phyloP scores from a whole-genome alignment of 64 coral and sea anemone genomes.

The Orbicella faveolata region DNA sequence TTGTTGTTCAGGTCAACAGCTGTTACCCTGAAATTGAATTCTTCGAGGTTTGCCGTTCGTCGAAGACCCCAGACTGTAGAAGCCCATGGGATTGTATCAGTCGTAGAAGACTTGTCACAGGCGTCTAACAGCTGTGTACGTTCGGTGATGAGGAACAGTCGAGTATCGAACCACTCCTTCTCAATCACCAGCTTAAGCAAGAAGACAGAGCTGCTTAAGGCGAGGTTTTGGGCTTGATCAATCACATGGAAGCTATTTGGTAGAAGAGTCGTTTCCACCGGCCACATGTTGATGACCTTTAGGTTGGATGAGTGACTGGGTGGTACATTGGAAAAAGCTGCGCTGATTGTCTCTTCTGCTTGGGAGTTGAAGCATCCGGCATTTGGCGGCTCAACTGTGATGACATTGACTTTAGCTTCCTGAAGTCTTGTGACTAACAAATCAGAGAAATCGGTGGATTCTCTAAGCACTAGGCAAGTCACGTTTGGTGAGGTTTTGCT shows the following conservation, averaged over 20 bases:
- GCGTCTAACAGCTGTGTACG: neutral
- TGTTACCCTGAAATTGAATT: neutral
- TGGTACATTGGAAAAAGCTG: neutral
- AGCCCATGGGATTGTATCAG: constrained; percentile 4
- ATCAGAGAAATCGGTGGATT: neutral
- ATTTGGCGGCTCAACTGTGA: neutral
- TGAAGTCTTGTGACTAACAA: neutral
- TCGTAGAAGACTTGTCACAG: neutral
- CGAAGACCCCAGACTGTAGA: constrained; percentile 47
- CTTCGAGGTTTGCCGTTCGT: constrained; percentile 31
- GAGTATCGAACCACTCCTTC: neutral
- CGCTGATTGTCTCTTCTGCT: neutral
- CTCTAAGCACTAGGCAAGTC: constrained; percentile 28
- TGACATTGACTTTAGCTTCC: neutral
- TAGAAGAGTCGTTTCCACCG: neutral
- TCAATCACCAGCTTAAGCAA: constrained; percentile 3
- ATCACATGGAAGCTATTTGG: neutral
- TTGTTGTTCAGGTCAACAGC: constrained; percentile 13
- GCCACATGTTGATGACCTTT: constrained; percentile 35
- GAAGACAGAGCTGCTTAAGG: constrained; percentile 30
- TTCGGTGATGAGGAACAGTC: constrained; percentile 24
- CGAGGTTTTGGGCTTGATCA: constrained; percentile 26
- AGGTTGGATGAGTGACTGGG: neutral
- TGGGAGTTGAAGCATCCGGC: neutral
- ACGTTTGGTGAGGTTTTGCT: neutral